These are phyloP conservation scores for Thereva nobilitata DNA, from an alignment of 2,888 invertebrate species.

Conservation along the genomic window DNA sequence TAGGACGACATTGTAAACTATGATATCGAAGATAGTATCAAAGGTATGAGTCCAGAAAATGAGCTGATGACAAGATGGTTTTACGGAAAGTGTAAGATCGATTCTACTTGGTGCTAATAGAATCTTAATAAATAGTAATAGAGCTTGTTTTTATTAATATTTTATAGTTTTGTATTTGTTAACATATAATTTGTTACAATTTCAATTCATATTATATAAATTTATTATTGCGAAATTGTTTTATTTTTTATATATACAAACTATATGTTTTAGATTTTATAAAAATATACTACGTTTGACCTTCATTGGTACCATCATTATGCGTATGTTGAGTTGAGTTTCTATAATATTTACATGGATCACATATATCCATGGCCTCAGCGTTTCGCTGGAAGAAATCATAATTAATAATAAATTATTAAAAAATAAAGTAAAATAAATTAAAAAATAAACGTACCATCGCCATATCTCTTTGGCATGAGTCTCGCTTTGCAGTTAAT, in stretches of 20 bases:
- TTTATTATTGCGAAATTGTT: too few species aligned
- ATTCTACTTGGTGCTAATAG: constrained; percentile 74
- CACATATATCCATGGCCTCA: too few species aligned
- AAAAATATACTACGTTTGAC: too few species aligned
- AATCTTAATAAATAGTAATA: background rate
- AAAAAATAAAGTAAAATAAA: background rate
- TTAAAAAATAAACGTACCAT: background rate
- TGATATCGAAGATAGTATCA: constrained; percentile 56
- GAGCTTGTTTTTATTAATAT: constrained; percentile 6
- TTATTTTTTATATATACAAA: too few species aligned
- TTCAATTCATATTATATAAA: background rate
- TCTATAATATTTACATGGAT: too few species aligned
- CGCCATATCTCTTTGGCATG: background rate
- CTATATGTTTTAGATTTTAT: too few species aligned
- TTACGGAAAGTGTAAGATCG: constrained; percentile 82
- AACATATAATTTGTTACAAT: constrained; percentile 6
- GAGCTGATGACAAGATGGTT: constrained; percentile 82
- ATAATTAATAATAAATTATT: too few species aligned
- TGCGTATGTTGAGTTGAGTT: too few species aligned
- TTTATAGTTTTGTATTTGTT: background rate
- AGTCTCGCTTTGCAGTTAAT: constrained; percentile 29
- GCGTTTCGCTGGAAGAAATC: too few species aligned
- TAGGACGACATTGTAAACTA: constrained; percentile 48
- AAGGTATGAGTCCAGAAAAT: constrained; percentile 68
- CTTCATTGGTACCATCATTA: too few species aligned